A percentile compares a stretch with the other conserved stretches of the same genome.
Conservation (phyloP, 2,113 vertebrate genomes). For the Muntiacus reevesi region DNA sequence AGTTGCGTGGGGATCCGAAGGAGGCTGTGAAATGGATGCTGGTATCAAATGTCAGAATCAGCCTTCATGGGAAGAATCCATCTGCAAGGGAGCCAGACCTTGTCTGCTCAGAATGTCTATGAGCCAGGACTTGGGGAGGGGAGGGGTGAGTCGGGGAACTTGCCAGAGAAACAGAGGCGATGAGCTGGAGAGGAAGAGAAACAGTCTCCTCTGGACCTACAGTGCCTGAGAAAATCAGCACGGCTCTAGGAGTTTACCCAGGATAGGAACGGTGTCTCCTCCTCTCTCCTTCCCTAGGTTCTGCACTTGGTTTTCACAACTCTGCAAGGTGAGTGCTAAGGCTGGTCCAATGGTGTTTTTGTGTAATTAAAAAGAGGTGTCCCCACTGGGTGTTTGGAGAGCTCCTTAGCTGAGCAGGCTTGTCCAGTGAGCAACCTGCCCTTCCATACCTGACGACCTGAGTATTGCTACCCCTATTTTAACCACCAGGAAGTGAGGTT, state of each 20-base stretch:
- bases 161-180: background rate
- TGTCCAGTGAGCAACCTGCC: background rate
- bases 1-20: constrained; percentile 6
- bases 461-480: background rate
- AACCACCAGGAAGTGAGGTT: background rate
- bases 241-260: background rate
- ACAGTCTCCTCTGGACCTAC: background rate
- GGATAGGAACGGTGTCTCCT: accelerated
- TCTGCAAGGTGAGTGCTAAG: background rate
- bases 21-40: constrained; percentile 53
- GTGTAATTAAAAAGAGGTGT: background rate
- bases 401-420: background rate
- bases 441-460: background rate
- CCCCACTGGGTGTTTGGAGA: background rate
- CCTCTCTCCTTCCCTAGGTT: background rate
- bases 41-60: constrained; percentile 68
- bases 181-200: background rate
- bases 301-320: background rate
- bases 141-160: accelerated
- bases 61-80: constrained; percentile 30
- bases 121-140: background rate
- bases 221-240: background rate
- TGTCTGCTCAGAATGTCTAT: constrained; percentile 38
- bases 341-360: too few species aligned
- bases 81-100: background rate